These are phyloP conservation scores for Myripristis murdjan DNA, from an alignment of 2,797 vertebrate genomes.

Conservation along the genomic window DNA sequence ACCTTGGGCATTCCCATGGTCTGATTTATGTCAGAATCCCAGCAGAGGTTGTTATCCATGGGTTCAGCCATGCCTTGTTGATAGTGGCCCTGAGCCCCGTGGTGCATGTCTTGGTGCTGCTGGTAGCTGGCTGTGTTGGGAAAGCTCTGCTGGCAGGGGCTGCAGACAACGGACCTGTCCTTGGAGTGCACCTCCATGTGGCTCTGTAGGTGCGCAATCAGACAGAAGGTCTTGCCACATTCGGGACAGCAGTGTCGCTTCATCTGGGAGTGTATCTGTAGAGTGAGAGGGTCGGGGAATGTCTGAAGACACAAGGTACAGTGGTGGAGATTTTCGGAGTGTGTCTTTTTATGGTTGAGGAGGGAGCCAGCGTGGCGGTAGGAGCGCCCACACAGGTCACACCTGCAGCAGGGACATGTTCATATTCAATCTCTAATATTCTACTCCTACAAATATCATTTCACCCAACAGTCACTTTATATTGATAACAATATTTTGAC, in stretches of 20 bases:
- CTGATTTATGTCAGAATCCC: conserved; percentile 76
- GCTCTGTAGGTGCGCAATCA: conserved; percentile 89
- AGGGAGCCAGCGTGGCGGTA: conserved; percentile 94
- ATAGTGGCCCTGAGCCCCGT: conserved; percentile 53
- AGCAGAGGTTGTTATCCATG: conserved; percentile 54
- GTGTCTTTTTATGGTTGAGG: conserved; percentile 94
- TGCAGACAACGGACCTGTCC: conserved; percentile 82
- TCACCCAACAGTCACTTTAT: conserved; percentile 11
- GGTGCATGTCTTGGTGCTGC: conserved; percentile 83
- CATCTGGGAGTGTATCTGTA: conserved; percentile 92
- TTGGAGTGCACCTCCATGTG: conserved; percentile 89
- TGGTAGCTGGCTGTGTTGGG: conserved; percentile 80
- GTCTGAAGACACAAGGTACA: conserved; percentile 92
- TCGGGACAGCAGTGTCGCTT: conserved; percentile 90
- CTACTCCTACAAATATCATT: conserved; percentile 6
- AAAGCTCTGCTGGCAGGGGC: conserved; percentile 83
- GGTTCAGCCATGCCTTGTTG: conserved; percentile 41
- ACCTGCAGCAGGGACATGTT: conserved; percentile 76
- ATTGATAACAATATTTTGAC: no score
- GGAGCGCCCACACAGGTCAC: conserved; percentile 93
- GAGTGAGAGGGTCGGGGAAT: conserved; percentile 90
- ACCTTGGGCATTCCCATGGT: conserved; percentile 64
- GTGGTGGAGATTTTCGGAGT: conserved; percentile 91
- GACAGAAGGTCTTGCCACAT: conserved; percentile 93
- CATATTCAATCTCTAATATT: conserved; percentile 25